phyloP scores from a whole-genome alignment of 35 echinoderm and acorn worm genomes.

The Eucidaris tribuloides region DNA sequence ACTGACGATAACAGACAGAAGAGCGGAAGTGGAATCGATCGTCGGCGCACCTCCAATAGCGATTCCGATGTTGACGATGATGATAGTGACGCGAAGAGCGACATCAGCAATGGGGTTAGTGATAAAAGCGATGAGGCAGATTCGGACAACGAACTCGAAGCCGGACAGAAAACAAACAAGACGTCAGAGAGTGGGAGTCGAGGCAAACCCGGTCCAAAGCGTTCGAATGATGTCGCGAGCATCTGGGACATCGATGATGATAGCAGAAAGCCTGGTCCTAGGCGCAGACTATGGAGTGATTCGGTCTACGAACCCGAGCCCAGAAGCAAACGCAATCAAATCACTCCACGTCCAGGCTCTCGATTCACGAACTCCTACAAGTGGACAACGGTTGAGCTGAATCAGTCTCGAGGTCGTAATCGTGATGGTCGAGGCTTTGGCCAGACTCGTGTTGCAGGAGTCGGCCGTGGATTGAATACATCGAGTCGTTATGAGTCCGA shows the following conservation, averaged over 20 bases:
- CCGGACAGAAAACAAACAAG: neutral
- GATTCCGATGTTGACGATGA: neutral
- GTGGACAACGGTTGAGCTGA: neutral
- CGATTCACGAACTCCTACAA: slow-evolving; percentile 2
- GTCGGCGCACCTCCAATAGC: neutral
- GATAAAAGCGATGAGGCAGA: neutral
- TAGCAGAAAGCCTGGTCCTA: neutral
- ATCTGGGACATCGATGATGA: neutral
- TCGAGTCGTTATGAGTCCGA: neutral
- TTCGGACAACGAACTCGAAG: neutral
- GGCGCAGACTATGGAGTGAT: slow-evolving; percentile 2
- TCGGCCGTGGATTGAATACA: neutral
- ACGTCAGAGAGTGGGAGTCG: too few relatives aligned
- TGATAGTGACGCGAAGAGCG: neutral
- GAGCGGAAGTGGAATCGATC: neutral
- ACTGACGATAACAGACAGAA: neutral
- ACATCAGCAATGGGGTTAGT: neutral
- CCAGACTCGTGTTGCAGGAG: neutral
- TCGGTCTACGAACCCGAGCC: neutral
- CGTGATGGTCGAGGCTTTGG: too few relatives aligned
- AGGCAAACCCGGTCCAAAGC: too few relatives aligned
- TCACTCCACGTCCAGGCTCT: neutral
- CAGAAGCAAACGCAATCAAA: neutral
- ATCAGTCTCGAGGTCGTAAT: neutral
- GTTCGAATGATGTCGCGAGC: neutral